Base-by-base conservation (phyloP, 2,888 invertebrate genomes). In the Clistopyga incitator region DNA sequence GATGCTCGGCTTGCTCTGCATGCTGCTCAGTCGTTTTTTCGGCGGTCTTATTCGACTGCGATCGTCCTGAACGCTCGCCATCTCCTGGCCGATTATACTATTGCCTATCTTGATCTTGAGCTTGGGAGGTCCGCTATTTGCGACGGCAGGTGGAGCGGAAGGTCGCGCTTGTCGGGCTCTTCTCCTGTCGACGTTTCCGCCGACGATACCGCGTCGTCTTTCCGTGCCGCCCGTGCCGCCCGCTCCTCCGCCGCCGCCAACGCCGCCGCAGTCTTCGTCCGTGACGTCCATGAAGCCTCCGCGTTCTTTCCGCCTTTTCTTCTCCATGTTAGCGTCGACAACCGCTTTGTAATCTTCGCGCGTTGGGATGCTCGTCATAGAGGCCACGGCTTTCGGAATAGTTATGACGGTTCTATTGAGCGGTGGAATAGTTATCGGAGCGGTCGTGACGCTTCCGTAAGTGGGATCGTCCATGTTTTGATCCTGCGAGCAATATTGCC, bases 381-480 rank as follows among this genome's bases (percentile, higher is more conserved):
- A 97, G 25, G 97, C 97, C 10, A 98, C 97, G 3, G 98, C 97
- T 93, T 98, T 98, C 0, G 98, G 98, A 89, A 97, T 97, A 6
- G 97, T 97, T 77, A 97, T 97, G 42, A 96, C 96, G 4, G 96
- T 96, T 68, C 97, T 95, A 83, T 94, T 95, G 8, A 96, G 92
- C 0, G 95, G 95, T 10, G 95, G 95, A 50, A 94, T 94, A 1
- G 95, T 92, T 61, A 94, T 95, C 0, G 95, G 95, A 45, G 96
- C 94, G 6, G 95, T 94, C 67, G 95, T 94, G 1, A 94, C 93
- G 20, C 94, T 94, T 20, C 95, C 92, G 67, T 94, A 94, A 2
- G 95, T 94, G 6, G 96, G 95, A 87, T 97, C 97, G 88, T 97
- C 97, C 95, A 97, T 97, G 89, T 97, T 97, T 95, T 97, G 97